A percentile compares a stretch with the other conserved stretches of the same genome.
phyloP scores from a whole-genome alignment of 1,140 invertebrate genomes.

The Neuroterus valhalla region DNA sequence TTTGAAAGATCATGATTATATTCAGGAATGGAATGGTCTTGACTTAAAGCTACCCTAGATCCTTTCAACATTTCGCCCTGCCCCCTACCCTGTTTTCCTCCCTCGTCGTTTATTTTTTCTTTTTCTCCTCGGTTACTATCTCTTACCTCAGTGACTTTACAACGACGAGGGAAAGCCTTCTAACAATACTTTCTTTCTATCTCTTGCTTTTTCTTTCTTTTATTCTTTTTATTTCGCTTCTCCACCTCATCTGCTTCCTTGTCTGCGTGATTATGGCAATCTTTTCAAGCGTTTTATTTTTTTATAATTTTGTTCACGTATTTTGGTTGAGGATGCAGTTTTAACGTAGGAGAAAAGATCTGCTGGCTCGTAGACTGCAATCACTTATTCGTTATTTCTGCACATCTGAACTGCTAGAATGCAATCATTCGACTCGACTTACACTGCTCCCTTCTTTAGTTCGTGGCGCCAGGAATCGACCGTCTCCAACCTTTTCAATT shows the following conservation, averaged over 20 bases:
- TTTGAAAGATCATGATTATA: too few species aligned
- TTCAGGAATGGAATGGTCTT: too few species aligned
- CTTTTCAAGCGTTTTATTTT: neutral
- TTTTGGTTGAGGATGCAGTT: neutral
- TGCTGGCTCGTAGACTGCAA: neutral
- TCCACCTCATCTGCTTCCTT: neutral
- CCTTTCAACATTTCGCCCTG: neutral
- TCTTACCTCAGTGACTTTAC: neutral
- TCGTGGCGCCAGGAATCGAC: neutral
- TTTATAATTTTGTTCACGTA: neutral
- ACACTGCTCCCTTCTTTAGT: conserved; percentile 1
- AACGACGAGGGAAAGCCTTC: neutral
- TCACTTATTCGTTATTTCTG: conserved; percentile 6
- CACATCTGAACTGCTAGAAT: conserved; percentile 4
- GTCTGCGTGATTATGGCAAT: neutral
- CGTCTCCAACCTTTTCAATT: neutral
- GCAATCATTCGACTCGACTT: conserved; percentile 12
- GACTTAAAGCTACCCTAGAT: neutral
- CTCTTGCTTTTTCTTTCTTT: neutral
- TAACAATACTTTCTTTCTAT: neutral
- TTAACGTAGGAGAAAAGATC: neutral
- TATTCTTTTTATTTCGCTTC: neutral
- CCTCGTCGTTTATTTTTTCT: neutral
- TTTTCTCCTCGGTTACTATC: neutral
- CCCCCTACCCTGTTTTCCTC: neutral